A percentile compares a stretch with the other conserved stretches of the same genome.
Evolutionary conservation across 2,113 vertebrate species (phyloP).

Genomic region (Psophia crepitans): DNA sequence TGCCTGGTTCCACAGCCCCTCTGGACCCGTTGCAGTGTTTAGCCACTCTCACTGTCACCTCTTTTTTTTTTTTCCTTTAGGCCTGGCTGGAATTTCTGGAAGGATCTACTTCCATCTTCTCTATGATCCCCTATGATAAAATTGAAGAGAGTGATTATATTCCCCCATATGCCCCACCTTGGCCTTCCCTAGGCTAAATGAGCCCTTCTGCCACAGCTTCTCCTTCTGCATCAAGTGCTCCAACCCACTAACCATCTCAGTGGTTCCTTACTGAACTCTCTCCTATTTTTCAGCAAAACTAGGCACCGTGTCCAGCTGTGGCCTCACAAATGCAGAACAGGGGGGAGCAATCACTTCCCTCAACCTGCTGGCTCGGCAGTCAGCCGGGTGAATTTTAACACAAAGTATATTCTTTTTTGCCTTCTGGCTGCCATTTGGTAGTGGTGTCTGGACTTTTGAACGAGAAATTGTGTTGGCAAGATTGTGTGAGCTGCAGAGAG

Average conservation of each 20-base stretch:
- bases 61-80: background rate
- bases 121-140: background rate
- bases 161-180: background rate
- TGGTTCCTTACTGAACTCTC: background rate
- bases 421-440: background rate
- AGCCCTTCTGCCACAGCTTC: background rate
- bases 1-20: background rate
- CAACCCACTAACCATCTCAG: background rate
- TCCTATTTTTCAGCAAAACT: background rate
- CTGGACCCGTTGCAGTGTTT: background rate
- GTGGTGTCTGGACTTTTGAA: background rate
- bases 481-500: background rate
- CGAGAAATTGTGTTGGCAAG: background rate
- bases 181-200: background rate
- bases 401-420: fast-evolving
- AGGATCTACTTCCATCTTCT: background rate
- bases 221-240: background rate
- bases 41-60: background rate
- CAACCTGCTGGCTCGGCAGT: background rate
- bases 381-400: background rate
- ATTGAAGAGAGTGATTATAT: background rate
- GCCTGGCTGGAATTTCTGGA: background rate
- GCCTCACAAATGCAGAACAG: background rate
- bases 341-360: background rate
- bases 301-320: background rate